Evolutionary conservation across 1,140 invertebrate species (phyloP).

Genomic region (Drosophila seguyi): DNA sequence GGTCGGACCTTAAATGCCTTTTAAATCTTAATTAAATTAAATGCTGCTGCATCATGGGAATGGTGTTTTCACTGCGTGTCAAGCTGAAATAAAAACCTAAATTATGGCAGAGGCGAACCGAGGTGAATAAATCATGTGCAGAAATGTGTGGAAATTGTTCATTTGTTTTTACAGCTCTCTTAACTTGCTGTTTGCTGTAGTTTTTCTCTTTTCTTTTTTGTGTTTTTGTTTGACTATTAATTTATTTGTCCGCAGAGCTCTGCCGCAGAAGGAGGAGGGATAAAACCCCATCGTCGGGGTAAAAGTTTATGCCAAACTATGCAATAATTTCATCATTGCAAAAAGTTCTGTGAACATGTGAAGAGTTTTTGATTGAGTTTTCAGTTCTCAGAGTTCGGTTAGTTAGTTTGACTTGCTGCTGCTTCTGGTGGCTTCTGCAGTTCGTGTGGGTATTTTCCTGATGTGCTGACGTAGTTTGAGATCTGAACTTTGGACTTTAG

Average conservation of each 20-base stretch:
- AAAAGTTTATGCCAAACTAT: slow-evolving; percentile 51
- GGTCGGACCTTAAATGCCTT: slow-evolving; percentile 38
- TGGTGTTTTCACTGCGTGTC: slow-evolving; percentile 41
- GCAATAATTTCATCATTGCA: slow-evolving; percentile 71
- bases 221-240: slow-evolving; percentile 22
- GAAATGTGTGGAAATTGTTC: slow-evolving; percentile 20
- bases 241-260: slow-evolving; percentile 18
- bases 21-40: slow-evolving; percentile 60
- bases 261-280: background rate
- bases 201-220: slow-evolving; percentile 4
- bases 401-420: slow-evolving; percentile 30
- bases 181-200: slow-evolving; percentile 7
- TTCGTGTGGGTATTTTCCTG: slow-evolving; percentile 13
- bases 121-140: slow-evolving; percentile 43
- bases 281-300: slow-evolving; percentile 2
- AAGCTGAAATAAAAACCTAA: slow-evolving; percentile 40
- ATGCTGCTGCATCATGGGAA: slow-evolving; percentile 33
- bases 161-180: slow-evolving; percentile 13
- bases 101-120: slow-evolving; percentile 31
- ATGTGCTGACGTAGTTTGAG: slow-evolving; percentile 18
- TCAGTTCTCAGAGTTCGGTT: slow-evolving; percentile 40
- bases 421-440: background rate
- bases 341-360: slow-evolving; percentile 62
- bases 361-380: slow-evolving; percentile 80
- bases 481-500: slow-evolving; percentile 18